Evolutionary conservation across 2,888 invertebrate genomes (phyloP).

Genomic region (Therioaphis trifolii): DNA sequence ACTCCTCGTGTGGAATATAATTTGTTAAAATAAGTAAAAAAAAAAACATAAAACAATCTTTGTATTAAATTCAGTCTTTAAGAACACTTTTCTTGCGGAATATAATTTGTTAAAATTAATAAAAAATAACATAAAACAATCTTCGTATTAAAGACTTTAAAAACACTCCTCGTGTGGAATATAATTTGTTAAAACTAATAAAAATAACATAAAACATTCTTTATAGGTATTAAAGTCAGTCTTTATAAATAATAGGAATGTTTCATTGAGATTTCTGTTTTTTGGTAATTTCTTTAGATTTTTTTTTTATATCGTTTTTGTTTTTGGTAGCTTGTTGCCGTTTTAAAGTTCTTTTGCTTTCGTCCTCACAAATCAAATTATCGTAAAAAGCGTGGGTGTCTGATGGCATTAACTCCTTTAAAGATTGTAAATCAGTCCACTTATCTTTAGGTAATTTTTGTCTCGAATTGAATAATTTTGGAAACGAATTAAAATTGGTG

Average conservation of each 20-base stretch:
- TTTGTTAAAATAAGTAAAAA: not conserved
- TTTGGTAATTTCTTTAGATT: not conserved
- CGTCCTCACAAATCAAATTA: not conserved
- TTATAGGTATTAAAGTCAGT: too few relatives aligned
- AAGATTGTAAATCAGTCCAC: not conserved
- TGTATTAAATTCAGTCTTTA: too few relatives aligned
- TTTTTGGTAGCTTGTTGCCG: not conserved
- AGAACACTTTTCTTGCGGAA: too few relatives aligned
- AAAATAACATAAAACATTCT: too few relatives aligned
- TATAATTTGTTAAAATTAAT: not conserved
- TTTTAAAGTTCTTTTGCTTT: slow-evolving; percentile 8
- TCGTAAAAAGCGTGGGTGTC: slow-evolving; percentile 20
- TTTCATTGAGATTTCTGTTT: too few relatives aligned
- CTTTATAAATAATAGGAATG: too few relatives aligned
- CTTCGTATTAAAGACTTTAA: too few relatives aligned
- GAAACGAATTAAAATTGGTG: slow-evolving; percentile 10
- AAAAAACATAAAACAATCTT: slow-evolving; percentile 8
- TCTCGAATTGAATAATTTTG: not conserved
- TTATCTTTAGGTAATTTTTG: not conserved
- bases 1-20: not conserved
- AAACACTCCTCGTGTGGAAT: too few relatives aligned
- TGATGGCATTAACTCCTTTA: too few relatives aligned
- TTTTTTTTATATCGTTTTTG: not conserved
- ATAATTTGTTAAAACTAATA: too few relatives aligned
- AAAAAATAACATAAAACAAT: too few relatives aligned